These are phyloP conservation scores for Heliothis virescens DNA, from an alignment of 1,140 invertebrate species.

Conservation along the genomic window DNA sequence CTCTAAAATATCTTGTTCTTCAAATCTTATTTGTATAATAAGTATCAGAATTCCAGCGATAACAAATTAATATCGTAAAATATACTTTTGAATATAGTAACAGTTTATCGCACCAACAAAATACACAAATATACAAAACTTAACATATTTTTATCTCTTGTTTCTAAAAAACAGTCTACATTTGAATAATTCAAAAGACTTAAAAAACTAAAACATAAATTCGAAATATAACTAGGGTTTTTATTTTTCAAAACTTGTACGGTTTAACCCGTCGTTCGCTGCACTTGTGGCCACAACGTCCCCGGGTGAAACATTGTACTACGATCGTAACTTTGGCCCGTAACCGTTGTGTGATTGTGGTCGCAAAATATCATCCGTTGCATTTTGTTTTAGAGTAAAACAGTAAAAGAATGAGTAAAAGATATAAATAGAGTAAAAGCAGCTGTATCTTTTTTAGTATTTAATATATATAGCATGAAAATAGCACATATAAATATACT, in stretches of 20 bases:
- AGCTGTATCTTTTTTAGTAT: no score
- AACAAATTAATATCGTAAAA: no score
- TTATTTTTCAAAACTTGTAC: conserved; percentile 14
- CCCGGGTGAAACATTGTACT: conserved; percentile 7
- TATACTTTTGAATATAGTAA: background rate
- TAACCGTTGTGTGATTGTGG: conserved; percentile 25
- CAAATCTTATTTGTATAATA: no score
- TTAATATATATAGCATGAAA: no score
- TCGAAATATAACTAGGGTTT: conserved; percentile 13
- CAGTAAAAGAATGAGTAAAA: background rate
- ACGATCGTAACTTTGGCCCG: conserved; percentile 33
- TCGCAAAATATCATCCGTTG: conserved; percentile 18
- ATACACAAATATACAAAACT: background rate
- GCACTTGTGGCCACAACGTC: conserved; percentile 21
- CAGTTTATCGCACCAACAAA: background rate
- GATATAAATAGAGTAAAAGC: no score
- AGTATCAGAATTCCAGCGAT: no score
- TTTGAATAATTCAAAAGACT: conserved; percentile 20
- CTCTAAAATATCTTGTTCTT: no score
- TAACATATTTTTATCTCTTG: background rate
- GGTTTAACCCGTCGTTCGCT: conserved; percentile 3
- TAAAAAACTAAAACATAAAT: background rate
- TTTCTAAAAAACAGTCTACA: conserved; percentile 8
- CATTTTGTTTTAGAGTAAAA: background rate
- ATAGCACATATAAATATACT: no score